These are phyloP conservation scores for Eustalomyia histrio DNA, from an alignment of 2,888 invertebrate species.

Conservation along the genomic window DNA sequence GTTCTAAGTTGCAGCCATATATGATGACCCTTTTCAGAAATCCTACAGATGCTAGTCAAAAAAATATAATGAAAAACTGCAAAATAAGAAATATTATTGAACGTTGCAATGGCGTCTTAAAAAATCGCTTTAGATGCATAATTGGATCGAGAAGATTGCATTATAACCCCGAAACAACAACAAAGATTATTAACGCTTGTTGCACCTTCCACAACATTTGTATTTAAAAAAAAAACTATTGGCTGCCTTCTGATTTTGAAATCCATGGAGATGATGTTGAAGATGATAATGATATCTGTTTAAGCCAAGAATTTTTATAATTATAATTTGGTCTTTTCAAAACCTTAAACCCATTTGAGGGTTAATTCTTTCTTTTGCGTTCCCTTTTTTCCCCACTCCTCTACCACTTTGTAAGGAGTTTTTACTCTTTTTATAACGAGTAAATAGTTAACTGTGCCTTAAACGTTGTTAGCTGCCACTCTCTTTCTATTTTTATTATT, in stretches of 20 bases:
- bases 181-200: constrained; percentile 4
- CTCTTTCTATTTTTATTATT: no score
- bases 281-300: not conserved
- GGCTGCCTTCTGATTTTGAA: not conserved
- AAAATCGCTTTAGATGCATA: constrained; percentile 26
- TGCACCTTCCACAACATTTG: constrained; percentile 22
- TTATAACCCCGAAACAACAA: constrained; percentile 9
- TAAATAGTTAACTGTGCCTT: no score
- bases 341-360: no score
- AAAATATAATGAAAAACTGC: no score
- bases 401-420: no score
- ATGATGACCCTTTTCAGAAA: not conserved
- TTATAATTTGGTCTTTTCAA: no score
- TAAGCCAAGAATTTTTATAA: no score
- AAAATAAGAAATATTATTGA: constrained; percentile 11
- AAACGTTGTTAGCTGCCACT: no score
- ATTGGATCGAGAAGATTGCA: constrained; percentile 13
- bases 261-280: not conserved
- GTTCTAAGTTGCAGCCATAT: not conserved
- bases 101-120: constrained; percentile 1
- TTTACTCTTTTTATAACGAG: no score
- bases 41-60: no score
- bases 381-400: no score
- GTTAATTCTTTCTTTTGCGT: no score
- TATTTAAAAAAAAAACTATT: not conserved